These are phyloP conservation scores for Buathra laborator DNA, from an alignment of 2,888 invertebrate species.

Conservation along the genomic window DNA sequence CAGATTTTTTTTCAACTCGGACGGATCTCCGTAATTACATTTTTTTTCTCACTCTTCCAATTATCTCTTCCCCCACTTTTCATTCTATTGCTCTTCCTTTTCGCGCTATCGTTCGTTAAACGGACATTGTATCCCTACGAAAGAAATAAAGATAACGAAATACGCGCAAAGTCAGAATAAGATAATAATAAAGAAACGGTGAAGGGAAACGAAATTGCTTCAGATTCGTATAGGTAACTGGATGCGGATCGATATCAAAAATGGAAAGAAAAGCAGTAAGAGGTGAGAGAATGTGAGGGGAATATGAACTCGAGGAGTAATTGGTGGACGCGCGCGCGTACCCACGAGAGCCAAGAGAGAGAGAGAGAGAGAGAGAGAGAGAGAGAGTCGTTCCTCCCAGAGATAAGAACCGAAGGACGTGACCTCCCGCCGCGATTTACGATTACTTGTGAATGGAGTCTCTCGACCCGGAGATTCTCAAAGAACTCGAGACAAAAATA, in stretches of 20 bases:
- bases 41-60: background rate
- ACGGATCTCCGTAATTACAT: slow-evolving; percentile 6
- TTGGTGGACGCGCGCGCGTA: background rate
- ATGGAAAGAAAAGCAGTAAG: background rate
- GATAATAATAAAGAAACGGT: background rate
- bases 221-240: background rate
- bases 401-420: slow-evolving; percentile 32
- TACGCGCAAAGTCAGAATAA: background rate
- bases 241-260: background rate
- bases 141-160: background rate
- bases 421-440: slow-evolving; percentile 29
- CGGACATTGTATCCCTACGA: background rate
- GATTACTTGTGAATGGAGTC: background rate
- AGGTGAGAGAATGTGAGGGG: background rate
- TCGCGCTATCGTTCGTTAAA: background rate
- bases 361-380: background rate
- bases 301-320: slow-evolving; percentile 33
- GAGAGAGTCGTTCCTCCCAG: background rate
- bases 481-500: background rate
- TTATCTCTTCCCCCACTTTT: background rate
- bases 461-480: background rate
- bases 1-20: background rate
- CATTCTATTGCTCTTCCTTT: background rate
- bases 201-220: background rate
- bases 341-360: background rate